These are phyloP conservation scores for Tinamus major DNA, from an alignment of 2,797 vertebrate species.

Conservation along the genomic window DNA sequence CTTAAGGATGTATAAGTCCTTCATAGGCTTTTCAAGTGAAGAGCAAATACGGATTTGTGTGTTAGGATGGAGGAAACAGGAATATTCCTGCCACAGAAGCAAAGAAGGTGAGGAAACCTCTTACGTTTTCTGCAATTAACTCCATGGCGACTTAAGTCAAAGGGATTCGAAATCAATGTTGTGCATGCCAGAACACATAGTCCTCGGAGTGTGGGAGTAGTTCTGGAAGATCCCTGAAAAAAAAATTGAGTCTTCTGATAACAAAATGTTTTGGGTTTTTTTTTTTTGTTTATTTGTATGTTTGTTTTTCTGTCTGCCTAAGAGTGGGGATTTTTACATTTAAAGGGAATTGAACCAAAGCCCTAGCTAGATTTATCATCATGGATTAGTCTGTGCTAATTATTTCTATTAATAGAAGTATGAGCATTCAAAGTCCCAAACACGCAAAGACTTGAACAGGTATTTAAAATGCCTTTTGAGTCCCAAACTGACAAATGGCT, in stretches of 20 bases:
- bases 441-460: background rate
- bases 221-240: background rate
- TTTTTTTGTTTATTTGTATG: background rate
- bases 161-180: background rate
- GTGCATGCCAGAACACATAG: background rate
- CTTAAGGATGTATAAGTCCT: slow-evolving; percentile 26
- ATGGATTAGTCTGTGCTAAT: slow-evolving; percentile 21
- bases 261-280: background rate
- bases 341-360: background rate
- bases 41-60: slow-evolving; percentile 35
- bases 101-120: background rate
- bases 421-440: background rate
- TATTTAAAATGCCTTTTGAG: background rate
- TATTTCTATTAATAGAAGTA: slow-evolving; percentile 11
- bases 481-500: background rate
- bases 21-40: slow-evolving; percentile 33
- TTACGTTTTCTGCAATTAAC: background rate
- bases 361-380: background rate
- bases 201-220: background rate
- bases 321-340: background rate
- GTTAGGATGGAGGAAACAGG: background rate
- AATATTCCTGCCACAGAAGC: background rate
- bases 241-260: background rate
- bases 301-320: background rate
- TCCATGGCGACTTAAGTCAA: background rate